Percentiles rank a stretch among this genome's conserved stretches.
Evolutionary conservation across 1,140 invertebrate genomes (phyloP).

Genomic region (Aphelinus certus): DNA sequence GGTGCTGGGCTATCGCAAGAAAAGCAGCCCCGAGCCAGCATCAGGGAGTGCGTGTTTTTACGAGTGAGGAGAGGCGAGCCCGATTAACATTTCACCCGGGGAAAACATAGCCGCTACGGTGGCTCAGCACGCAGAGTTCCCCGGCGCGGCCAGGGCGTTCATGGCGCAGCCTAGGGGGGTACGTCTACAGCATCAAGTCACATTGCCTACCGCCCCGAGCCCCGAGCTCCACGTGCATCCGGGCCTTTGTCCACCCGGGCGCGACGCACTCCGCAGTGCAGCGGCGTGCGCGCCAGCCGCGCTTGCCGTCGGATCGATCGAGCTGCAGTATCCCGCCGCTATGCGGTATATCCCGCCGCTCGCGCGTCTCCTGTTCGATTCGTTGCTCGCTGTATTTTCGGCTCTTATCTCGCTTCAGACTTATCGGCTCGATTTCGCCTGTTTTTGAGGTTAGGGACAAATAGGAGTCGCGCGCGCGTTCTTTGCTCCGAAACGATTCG

Average conservation of each 20-base stretch:
- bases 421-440: too few species aligned
- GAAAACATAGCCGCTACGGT: constrained; percentile 68
- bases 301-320: constrained; percentile 31
- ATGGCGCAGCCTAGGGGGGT: constrained; percentile 73
- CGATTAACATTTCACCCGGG: constrained; percentile 52
- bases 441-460: too few species aligned
- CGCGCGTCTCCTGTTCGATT: too few species aligned
- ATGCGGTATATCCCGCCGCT: too few species aligned
- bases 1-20: neutral
- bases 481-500: too few species aligned
- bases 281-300: neutral
- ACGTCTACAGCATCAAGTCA: neutral
- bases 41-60: constrained; percentile 9
- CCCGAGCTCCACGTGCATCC: too few species aligned
- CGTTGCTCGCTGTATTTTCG: too few species aligned
- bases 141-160: constrained; percentile 71
- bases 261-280: too few species aligned
- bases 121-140: constrained; percentile 70
- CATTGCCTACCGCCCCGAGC: too few species aligned
- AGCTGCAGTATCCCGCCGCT: neutral
- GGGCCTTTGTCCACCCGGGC: too few species aligned
- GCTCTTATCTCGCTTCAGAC: too few species aligned
- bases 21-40: constrained; percentile 1
- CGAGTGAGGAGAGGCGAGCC: constrained; percentile 1
- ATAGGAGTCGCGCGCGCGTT: too few species aligned